phyloP scores from a whole-genome alignment of 2,113 vertebrate species.

The Gorsachius goisagi region DNA sequence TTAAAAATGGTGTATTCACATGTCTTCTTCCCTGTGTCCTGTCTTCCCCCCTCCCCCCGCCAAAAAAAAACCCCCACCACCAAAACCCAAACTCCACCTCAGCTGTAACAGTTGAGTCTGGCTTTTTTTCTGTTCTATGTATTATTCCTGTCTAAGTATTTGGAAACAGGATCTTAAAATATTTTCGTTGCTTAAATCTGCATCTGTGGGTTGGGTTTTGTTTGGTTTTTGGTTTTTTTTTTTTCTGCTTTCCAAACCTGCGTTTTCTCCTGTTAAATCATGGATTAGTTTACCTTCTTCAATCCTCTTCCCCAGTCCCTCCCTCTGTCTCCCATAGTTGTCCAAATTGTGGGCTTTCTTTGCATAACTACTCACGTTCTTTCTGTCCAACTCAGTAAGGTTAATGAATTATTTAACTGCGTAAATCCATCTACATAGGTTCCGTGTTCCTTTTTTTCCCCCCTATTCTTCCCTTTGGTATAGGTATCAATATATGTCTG shows the following conservation, averaged over 20 bases:
- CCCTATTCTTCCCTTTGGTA: too few species aligned
- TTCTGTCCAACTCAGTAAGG: background rate
- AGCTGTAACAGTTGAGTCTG: background rate
- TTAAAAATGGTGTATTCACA: background rate
- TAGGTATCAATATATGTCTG: background rate
- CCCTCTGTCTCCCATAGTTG: background rate
- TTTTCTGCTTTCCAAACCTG: background rate
- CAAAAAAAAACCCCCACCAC: too few species aligned
- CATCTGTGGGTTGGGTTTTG: background rate
- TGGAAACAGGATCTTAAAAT: conserved; percentile 3
- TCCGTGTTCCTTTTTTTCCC: background rate
- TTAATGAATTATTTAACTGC: background rate
- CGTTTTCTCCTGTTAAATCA: background rate
- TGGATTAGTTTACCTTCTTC: background rate
- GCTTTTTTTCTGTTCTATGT: background rate
- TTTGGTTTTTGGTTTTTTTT: too few species aligned
- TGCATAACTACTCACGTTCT: background rate
- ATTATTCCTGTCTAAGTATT: background rate
- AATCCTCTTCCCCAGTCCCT: background rate
- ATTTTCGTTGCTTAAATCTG: background rate
- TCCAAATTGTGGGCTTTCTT: background rate
- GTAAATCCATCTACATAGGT: background rate
- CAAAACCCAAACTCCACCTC: background rate
- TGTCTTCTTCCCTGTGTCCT: background rate
- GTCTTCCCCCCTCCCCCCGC: too few species aligned